Conservation (phyloP, 2,888 invertebrate genomes). For the Apodemia zela region DNA sequence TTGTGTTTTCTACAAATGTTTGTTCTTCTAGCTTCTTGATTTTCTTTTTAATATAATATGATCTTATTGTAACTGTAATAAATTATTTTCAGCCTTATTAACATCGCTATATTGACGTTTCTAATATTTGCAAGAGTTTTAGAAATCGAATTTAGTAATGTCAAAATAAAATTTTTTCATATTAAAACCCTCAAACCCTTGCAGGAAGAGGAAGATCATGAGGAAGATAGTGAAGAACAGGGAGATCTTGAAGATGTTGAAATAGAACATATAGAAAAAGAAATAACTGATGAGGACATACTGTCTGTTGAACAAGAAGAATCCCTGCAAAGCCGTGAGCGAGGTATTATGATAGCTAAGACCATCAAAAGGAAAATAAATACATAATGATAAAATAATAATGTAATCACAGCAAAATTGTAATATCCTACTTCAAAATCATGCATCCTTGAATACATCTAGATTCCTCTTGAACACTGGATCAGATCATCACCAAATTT, state of each 20-base stretch:
- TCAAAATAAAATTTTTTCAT: not conserved
- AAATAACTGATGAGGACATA: conserved; percentile 56
- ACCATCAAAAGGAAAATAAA: not conserved
- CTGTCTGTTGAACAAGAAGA: conserved; percentile 44
- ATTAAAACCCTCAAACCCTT: conserved; percentile 18
- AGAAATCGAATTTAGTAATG: not conserved
- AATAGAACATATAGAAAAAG: conserved; percentile 67
- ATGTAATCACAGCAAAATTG: no score
- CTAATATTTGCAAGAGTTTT: not conserved
- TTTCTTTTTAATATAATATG: not conserved
- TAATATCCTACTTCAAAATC: no score
- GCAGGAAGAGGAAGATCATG: conserved; percentile 49
- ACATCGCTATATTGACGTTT: not conserved
- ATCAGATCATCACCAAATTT: no score
- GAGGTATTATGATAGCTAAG: conserved; percentile 38
- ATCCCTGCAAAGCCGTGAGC: conserved; percentile 40
- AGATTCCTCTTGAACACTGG: no score
- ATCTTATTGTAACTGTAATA: not conserved
- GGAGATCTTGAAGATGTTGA: conserved; percentile 57
- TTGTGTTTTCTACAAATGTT: not conserved
- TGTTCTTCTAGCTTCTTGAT: conserved; percentile 1
- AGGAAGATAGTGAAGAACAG: conserved; percentile 43
- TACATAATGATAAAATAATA: conserved; percentile 3
- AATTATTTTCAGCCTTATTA: conserved; percentile 15
- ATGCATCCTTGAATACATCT: no score